These are phyloP conservation scores for Drosophila mojavensis DNA, from an alignment of 1,140 invertebrate genomes.

Conservation along the genomic window DNA sequence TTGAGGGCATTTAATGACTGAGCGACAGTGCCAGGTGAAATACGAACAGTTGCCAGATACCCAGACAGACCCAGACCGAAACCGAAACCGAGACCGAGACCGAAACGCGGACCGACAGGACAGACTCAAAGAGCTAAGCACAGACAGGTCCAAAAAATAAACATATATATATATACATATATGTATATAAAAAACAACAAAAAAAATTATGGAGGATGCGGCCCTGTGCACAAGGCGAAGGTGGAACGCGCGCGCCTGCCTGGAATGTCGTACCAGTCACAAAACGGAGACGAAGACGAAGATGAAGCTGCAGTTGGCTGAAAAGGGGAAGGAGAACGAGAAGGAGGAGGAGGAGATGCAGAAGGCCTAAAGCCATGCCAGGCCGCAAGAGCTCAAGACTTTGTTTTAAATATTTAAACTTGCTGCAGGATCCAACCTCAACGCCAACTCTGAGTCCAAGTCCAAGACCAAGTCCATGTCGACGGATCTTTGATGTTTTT, in stretches of 20 bases:
- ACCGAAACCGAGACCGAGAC: conserved; percentile 25
- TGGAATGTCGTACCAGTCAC: conserved; percentile 58
- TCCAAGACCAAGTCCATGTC: conserved; percentile 26
- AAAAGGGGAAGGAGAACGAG: neutral
- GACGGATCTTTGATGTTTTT: conserved; percentile 79
- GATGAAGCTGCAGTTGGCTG: conserved; percentile 27
- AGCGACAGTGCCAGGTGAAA: conserved; percentile 70
- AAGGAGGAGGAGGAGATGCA: conserved; percentile 10
- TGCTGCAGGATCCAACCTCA: conserved; percentile 56
- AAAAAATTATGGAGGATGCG: conserved; percentile 69
- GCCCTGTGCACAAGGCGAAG: conserved; percentile 47
- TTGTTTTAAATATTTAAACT: conserved; percentile 82
- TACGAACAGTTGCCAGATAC: conserved; percentile 67
- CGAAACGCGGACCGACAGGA: conserved; percentile 31
- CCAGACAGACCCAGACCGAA: conserved; percentile 23
- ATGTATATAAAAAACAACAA: conserved; percentile 20
- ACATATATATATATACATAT: conserved; percentile 35
- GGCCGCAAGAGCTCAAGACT: conserved; percentile 53
- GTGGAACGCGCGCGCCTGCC: conserved; percentile 72
- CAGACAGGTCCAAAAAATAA: conserved; percentile 59
- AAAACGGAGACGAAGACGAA: conserved; percentile 38
- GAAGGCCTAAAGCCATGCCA: conserved; percentile 26
- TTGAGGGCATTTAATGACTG: conserved; percentile 76
- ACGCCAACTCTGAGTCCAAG: neutral
- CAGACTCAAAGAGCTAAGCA: conserved; percentile 50